These are phyloP conservation scores for Gallinago undulata DNA, from an alignment of 2,113 vertebrate species.

Conservation along the genomic window DNA sequence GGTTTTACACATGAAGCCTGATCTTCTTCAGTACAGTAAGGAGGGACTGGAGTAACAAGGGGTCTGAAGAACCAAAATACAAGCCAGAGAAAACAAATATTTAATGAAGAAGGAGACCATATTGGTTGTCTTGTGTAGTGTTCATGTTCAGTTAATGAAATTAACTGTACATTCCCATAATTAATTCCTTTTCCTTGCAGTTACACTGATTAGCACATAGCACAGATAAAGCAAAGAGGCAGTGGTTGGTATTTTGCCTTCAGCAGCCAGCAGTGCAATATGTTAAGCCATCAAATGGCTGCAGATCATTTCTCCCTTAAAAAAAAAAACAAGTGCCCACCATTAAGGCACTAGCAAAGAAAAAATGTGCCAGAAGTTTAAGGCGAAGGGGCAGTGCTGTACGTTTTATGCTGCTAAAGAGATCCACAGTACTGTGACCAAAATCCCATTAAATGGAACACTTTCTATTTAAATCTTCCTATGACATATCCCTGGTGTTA, in stretches of 20 bases:
- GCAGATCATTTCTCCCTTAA: not conserved
- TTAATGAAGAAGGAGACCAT: not conserved
- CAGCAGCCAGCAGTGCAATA: not conserved
- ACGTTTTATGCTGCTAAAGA: constrained; percentile 51
- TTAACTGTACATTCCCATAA: not conserved
- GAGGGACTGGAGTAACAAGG: not conserved
- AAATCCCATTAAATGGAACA: constrained; percentile 63
- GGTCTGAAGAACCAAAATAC: not conserved
- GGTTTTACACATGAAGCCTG: not conserved
- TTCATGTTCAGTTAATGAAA: not conserved
- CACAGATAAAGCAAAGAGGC: constrained; percentile 11
- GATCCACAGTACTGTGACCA: constrained; percentile 35
- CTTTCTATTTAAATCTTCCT: constrained; percentile 51
- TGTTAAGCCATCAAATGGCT: not conserved
- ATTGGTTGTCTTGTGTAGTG: not conserved
- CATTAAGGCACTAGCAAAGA: not conserved
- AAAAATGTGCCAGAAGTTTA: constrained; percentile 36
- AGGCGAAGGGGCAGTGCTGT: constrained; percentile 27
- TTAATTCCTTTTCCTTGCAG: constrained; percentile 28
- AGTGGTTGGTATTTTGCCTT: constrained; percentile 4
- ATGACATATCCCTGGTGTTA: constrained; percentile 20
- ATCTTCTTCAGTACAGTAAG: not conserved
- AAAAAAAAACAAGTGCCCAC: not conserved
- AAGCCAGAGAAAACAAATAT: not conserved
- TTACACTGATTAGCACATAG: constrained; percentile 24